Conservation (phyloP, 2,888 invertebrate genomes). For the Ochropacha duplaris region DNA sequence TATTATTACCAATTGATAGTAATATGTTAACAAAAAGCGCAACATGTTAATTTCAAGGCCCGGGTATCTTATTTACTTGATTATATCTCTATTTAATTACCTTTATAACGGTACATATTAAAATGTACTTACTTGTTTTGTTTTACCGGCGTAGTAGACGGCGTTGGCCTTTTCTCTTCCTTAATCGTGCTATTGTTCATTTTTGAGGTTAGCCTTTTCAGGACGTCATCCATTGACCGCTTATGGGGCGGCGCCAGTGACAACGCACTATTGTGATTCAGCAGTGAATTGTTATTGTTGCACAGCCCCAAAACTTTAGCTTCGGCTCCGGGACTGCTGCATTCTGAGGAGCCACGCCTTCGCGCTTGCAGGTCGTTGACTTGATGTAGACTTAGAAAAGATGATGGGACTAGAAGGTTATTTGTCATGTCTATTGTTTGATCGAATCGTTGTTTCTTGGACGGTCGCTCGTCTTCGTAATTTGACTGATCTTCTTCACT, state of each 20-base stretch:
- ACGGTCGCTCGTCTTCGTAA: constrained; percentile 84
- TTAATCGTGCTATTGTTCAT: constrained; percentile 90
- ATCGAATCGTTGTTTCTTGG: constrained; percentile 84
- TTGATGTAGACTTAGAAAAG: constrained; percentile 81
- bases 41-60: neutral
- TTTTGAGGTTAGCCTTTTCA: constrained; percentile 93
- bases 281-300: constrained; percentile 85
- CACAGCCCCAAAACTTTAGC: constrained; percentile 85
- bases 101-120: constrained; percentile 5
- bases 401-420: constrained; percentile 80
- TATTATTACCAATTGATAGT: neutral
- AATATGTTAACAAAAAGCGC: neutral
- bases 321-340: constrained; percentile 88
- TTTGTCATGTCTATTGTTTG: constrained; percentile 84
- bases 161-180: constrained; percentile 88
- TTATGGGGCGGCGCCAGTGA: constrained; percentile 83
- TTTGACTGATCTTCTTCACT: constrained; percentile 84
- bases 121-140: constrained; percentile 74
- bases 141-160: constrained; percentile 86
- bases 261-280: constrained; percentile 84
- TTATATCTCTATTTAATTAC: constrained; percentile 8
- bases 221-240: constrained; percentile 95
- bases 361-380: constrained; percentile 78
- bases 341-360: constrained; percentile 85
- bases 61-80: neutral